These are phyloP conservation scores for Homarus americanus DNA, from an alignment of 1,140 invertebrate species.

Conservation along the genomic window DNA sequence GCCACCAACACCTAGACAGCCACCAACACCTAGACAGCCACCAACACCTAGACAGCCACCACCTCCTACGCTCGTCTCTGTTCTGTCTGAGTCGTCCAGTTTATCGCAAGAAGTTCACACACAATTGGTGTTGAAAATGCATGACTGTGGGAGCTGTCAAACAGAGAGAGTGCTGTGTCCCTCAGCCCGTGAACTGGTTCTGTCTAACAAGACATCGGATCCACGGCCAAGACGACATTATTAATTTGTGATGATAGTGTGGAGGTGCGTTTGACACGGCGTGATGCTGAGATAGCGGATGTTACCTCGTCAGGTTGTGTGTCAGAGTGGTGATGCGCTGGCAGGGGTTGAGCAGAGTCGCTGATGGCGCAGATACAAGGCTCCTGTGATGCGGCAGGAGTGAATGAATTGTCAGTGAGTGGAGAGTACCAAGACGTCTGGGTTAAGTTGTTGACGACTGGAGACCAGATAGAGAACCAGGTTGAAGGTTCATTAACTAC, in stretches of 20 bases:
- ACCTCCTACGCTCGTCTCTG: no score
- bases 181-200: not conserved
- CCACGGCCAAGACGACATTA: not conserved
- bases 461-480: not conserved
- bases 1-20: no score
- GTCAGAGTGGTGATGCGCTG: not conserved
- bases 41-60: no score
- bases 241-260: not conserved
- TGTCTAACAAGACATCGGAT: not conserved
- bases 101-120: no score
- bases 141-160: not conserved
- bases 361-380: not conserved
- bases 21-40: no score
- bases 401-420: not conserved
- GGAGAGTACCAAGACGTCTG: not conserved
- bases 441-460: not conserved
- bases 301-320: not conserved
- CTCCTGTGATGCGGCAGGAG: no score
- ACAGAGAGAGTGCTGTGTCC: not conserved
- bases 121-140: not conserved
- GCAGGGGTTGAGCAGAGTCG: not conserved
- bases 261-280: not conserved
- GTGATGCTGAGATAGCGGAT: not conserved
- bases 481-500: no score
- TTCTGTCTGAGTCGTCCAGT: no score